Evolutionary conservation across 2,888 invertebrate genomes (phyloP).

Genomic region (Zygogramma bicolorata): DNA sequence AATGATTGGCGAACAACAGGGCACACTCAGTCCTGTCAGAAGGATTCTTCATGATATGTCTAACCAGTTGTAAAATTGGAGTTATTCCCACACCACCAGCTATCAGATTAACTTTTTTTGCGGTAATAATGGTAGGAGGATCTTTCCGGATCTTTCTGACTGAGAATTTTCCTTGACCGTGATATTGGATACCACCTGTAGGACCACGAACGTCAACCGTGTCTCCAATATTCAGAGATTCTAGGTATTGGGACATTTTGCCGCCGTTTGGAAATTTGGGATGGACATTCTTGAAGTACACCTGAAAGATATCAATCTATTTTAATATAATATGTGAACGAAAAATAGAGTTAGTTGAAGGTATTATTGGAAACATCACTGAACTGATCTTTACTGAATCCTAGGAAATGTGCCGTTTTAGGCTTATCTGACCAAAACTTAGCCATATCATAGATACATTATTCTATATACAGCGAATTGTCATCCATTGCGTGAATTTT

Average conservation of each 20-base stretch:
- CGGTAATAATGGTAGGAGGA: conserved; percentile 78
- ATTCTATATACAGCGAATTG: no score
- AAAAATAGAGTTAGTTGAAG: no score
- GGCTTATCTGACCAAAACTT: no score
- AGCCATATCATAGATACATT: no score
- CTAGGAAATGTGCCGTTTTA: no score
- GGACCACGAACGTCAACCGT: conserved; percentile 96
- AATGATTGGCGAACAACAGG: conserved; percentile 96
- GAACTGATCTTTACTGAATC: no score
- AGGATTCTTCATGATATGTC: conserved; percentile 84
- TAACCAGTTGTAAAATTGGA: conserved; percentile 95
- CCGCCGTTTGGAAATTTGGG: conserved; percentile 99
- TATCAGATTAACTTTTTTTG: conserved; percentile 90
- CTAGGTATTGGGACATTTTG: conserved; percentile 95
- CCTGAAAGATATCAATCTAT: no score
- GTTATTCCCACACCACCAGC: conserved; percentile 95
- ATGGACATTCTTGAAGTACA: conserved; percentile 95
- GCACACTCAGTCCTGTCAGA: conserved; percentile 84
- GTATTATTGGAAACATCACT: no score
- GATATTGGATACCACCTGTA: conserved; percentile 89
- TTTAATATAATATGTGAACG: no score
- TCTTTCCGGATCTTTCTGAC: conserved; percentile 92
- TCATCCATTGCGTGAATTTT: no score
- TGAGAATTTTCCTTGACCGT: conserved; percentile 83
- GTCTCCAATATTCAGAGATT: conserved; percentile 90